Evolutionary conservation across 2,113 vertebrate genomes (phyloP).

Genomic region (Albula goreensis): DNA sequence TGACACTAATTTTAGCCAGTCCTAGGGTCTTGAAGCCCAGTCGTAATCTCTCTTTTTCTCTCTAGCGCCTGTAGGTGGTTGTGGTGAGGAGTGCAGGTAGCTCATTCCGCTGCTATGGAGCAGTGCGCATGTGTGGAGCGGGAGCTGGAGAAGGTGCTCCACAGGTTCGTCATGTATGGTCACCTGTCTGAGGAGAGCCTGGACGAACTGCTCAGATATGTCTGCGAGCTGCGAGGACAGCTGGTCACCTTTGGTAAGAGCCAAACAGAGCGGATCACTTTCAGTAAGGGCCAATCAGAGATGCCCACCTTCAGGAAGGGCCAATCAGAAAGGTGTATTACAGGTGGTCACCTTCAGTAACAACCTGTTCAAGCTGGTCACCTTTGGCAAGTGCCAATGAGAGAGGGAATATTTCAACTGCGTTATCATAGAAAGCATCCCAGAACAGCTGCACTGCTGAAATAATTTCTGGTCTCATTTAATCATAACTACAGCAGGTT

Average conservation of each 20-base stretch:
- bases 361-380: no score
- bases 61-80: conserved; percentile 31
- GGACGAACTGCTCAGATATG: conserved; percentile 80
- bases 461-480: no score
- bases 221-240: conserved; percentile 81
- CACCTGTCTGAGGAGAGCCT: conserved; percentile 85
- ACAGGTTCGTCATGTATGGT: conserved; percentile 84
- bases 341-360: neutral
- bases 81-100: conserved; percentile 46
- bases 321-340: neutral
- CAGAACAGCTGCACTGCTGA: no score
- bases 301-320: neutral
- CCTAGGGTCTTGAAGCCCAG: neutral
- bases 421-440: no score
- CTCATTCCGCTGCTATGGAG: conserved; percentile 73
- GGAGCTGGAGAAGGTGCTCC: conserved; percentile 87
- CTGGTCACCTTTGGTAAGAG: conserved; percentile 76
- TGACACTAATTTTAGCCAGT: no score
- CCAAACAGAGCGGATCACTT: neutral
- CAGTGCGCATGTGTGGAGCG: conserved; percentile 87
- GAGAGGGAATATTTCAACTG: no score
- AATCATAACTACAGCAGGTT: no score
- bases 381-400: no score
- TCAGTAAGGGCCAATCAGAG: neutral
- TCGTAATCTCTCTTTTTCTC: neutral